These are phyloP conservation scores for Hypomesus transpacificus DNA, from an alignment of 2,113 vertebrate species.

Conservation along the genomic window DNA sequence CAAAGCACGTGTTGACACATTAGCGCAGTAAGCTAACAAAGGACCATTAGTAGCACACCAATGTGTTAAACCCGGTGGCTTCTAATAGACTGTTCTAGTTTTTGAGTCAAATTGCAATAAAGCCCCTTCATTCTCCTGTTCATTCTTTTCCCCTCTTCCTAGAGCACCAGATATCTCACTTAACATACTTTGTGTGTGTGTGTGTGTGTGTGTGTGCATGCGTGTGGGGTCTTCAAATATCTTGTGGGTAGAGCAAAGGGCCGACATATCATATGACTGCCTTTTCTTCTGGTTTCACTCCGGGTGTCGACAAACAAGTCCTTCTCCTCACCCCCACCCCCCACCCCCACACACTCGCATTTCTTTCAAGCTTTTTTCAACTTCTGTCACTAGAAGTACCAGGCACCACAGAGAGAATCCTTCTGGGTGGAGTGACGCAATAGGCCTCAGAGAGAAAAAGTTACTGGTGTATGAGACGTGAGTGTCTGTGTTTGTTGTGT, in stretches of 20 bases:
- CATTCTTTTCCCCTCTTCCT: too few species aligned
- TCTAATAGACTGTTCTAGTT: neutral
- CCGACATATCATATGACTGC: slow-evolving; percentile 4
- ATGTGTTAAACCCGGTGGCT: neutral
- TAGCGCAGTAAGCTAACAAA: neutral
- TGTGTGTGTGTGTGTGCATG: too few species aligned
- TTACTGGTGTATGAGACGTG: neutral
- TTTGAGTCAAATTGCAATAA: neutral
- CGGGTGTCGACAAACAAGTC: slow-evolving; percentile 2
- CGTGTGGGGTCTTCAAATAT: too few species aligned
- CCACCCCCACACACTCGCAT: too few species aligned
- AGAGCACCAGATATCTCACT: neutral
- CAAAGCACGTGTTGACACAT: neutral
- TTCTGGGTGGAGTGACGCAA: neutral
- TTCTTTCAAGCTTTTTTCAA: neutral
- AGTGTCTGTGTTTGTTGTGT: neutral
- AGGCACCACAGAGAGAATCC: slow-evolving; percentile 2
- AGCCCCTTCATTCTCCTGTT: neutral
- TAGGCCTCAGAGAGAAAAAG: neutral
- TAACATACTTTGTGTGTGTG: neutral
- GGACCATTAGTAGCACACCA: neutral
- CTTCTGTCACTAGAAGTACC: neutral
- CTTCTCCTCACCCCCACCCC: neutral
- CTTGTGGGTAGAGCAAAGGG: neutral
- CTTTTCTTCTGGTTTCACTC: neutral